Evolutionary conservation across 1,140 invertebrate genomes (phyloP), one percentile per base, ranked within the genome.

Genomic region (Elysia chlorotica): DNA sequence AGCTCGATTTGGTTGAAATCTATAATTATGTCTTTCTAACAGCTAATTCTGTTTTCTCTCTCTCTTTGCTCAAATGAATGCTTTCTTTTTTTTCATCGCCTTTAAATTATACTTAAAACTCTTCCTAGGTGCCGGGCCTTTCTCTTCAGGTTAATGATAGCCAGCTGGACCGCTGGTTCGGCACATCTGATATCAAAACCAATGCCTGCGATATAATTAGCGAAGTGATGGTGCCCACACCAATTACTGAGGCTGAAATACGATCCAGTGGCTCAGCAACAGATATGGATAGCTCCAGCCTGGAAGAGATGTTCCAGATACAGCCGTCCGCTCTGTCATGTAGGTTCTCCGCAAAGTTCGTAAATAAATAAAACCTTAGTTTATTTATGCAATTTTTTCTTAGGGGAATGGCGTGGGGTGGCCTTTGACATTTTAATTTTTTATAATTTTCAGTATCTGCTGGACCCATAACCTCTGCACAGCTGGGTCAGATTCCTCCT

Each of bases 131-230:
- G 25, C 70, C 67, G 48, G 71, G 69, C 56, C 53, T 62, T 54
- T 30, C 67, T n/a, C 53, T 73, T 73, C 65, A 76, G 75, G 76
- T 84, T 3, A 87, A 88, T 53, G 92, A 93, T 81, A 89, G 92
- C 79, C 90, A 93, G 78, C 88, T 93, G 54, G 83, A 87, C 35
- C 90, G 91, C 69, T 95, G 93, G 91, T 96, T 93, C 88, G 92
- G 91, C n/a, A 92, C 94, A 14, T 71, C 66, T 81, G 92, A 91
- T 83, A 89, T 96, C 35, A 91, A 92, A 48, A 91, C 93, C 79
- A 97, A 96, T 90, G 88, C 96, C 19, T 89, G 92, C 65, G 92
- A 92, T 23, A 87, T 92, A 5, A 91, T 96, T 65, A 88, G 89
- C 38, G 89, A 90, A 77, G 90, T 95, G 33, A 89, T 90, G 19